Conservation (phyloP, 1,140 invertebrate genomes). For the Cotesia typhae region DNA sequence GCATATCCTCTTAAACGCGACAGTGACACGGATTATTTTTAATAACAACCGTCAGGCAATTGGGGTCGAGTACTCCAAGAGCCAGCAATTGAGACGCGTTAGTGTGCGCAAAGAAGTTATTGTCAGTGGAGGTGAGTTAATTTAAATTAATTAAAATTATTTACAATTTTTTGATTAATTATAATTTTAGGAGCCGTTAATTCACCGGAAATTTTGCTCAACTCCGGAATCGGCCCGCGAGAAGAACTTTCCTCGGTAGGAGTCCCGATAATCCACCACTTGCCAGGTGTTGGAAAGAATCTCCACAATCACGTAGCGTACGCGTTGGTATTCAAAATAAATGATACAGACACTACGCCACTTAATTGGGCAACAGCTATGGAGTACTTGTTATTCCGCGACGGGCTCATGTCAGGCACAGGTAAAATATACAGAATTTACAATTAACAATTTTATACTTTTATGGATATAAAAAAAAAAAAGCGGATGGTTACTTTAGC, state of each 20-base stretch:
- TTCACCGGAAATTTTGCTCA: constrained; percentile 83
- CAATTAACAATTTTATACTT: background rate
- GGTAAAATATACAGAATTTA: constrained; percentile 60
- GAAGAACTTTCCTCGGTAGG: constrained; percentile 74
- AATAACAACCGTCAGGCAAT: constrained; percentile 75
- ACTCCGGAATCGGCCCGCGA: constrained; percentile 83
- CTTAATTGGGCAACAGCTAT: constrained; percentile 89
- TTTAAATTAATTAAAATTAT: constrained; percentile 1
- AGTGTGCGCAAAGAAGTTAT: constrained; percentile 72
- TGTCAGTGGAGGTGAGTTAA: constrained; percentile 59
- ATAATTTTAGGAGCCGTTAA: constrained; percentile 72
- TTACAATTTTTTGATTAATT: background rate
- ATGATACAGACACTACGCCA: constrained; percentile 82
- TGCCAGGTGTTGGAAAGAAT: constrained; percentile 88
- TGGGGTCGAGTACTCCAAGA: constrained; percentile 73
- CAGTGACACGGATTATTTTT: constrained; percentile 77
- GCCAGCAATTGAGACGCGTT: constrained; percentile 60
- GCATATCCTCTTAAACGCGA: constrained; percentile 80
- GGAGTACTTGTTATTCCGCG: constrained; percentile 84
- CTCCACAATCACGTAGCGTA: constrained; percentile 87
- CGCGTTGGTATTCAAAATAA: constrained; percentile 80
- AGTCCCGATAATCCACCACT: constrained; percentile 74
- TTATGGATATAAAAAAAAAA: background rate
- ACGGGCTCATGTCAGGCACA: constrained; percentile 85
- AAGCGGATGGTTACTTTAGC: background rate